Conservation (phyloP, 2,888 invertebrate genomes). For the Cinara cedri region DNA sequence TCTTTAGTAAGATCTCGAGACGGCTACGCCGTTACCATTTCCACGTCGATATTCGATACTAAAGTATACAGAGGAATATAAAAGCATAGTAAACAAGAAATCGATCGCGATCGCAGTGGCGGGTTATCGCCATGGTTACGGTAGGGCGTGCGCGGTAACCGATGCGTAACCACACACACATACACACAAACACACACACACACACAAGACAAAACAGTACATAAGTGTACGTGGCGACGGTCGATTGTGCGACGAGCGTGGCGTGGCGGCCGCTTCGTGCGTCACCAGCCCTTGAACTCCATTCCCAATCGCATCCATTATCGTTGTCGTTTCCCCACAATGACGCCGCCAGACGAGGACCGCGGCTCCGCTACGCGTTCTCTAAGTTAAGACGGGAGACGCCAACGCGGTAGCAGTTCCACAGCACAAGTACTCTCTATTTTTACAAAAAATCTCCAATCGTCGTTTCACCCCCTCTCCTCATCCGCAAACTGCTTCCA, state of each 20-base stretch:
- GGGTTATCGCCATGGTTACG: conserved; percentile 49
- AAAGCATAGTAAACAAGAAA: conserved; percentile 10
- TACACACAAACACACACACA: background rate
- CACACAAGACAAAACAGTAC: background rate
- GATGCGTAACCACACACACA: conserved; percentile 23
- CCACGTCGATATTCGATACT: background rate
- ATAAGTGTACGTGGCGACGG: conserved; percentile 4
- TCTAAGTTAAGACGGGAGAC: background rate
- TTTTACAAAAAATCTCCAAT: background rate
- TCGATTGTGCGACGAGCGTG: conserved; percentile 23
- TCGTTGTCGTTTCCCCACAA: background rate
- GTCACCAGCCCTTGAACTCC: conserved; percentile 56
- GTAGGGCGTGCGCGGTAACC: conserved; percentile 30
- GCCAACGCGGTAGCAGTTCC: background rate
- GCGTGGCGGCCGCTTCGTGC: conserved; percentile 21
- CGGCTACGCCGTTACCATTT: background rate
- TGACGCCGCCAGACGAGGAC: background rate
- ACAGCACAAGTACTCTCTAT: no score
- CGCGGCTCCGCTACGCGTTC: background rate
- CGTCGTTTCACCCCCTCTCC: background rate
- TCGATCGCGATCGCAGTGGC: conserved; percentile 11
- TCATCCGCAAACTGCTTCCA: no score
- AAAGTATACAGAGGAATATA: background rate
- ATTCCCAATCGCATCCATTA: conserved; percentile 20
- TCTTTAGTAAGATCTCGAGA: conserved; percentile 21